Evolutionary conservation across 2,888 invertebrate species (phyloP).

Genomic region (Caenorhabditis sulstoni): DNA sequence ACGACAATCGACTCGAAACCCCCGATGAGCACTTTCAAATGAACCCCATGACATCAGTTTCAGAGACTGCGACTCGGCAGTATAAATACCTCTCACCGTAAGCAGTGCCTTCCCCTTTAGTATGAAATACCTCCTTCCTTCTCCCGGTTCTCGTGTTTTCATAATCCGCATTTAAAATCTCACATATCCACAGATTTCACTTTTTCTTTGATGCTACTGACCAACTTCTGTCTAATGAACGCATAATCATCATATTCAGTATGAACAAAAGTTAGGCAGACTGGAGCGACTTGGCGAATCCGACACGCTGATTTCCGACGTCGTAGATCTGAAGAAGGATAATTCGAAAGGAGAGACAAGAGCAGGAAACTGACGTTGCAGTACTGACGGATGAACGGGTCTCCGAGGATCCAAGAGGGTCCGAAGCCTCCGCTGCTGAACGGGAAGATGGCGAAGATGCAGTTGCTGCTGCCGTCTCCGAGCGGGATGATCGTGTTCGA

Average conservation of each 20-base stretch:
- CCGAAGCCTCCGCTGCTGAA: conserved; percentile 67
- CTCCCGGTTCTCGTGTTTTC: conserved; percentile 27
- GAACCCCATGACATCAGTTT: conserved; percentile 14
- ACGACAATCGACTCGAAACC: conserved; percentile 40
- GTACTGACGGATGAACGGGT: conserved; percentile 70
- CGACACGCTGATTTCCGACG: conserved; percentile 66
- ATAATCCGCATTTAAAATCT: conserved; percentile 8
- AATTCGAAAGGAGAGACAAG: neutral
- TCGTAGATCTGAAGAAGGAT: conserved; percentile 65
- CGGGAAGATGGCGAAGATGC: conserved; percentile 68
- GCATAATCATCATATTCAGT: too few relatives aligned
- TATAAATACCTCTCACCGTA: conserved; percentile 36
- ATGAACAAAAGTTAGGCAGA: neutral
- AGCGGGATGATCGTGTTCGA: conserved; percentile 60
- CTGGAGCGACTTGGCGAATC: conserved; percentile 69
- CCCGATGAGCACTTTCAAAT: conserved; percentile 49
- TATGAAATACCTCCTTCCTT: conserved; percentile 27
- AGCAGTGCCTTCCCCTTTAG: conserved; percentile 35
- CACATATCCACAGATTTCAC: conserved; percentile 8
- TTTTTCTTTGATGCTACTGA: conserved; percentile 21
- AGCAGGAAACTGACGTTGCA: conserved; percentile 57
- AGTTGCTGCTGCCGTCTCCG: conserved; percentile 61
- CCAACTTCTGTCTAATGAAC: conserved; percentile 53
- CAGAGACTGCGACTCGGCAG: conserved; percentile 25
- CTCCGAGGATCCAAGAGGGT: conserved; percentile 71